Evolutionary conservation across 2,888 invertebrate genomes (phyloP), one percentile per base, ranked within the genome.

Genomic region (Athalia rosae): DNA sequence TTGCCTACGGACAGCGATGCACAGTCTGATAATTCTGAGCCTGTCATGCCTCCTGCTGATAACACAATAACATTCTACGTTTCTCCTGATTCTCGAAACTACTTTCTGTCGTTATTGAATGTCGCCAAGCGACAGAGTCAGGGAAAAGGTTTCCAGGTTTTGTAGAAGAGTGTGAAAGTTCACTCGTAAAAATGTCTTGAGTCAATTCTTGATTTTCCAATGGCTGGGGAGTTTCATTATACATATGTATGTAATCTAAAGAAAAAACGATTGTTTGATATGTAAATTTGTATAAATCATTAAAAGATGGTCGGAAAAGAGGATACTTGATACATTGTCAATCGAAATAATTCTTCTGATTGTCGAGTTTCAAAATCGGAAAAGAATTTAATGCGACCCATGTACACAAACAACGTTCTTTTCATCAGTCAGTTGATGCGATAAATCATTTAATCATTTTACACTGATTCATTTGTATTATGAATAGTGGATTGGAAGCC

Each of bases 41-140:
- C 78, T 2, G 69, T 83, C 4, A 81, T 84, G 41, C 71, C 83
- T 4, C 83, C 86, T 80, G 82, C 84, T 1, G 87, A 88, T 6
- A 87, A 88, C 76, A 85, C 84, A 15, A 82, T 89, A 28, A 85
- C 87, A 8, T 90, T 90, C 79, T 86, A 87, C 66, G 83, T 90
- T 64, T 85, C 85, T 9, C 81, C 87, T 0, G 85, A 87, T 67
- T 84, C 90, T 66, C 90, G 91, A 76, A 92, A 91, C 85, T 92
- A 93, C 85, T 91, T 93, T 81, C 83, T 92, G 59, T 91, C 91
- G 80, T 84, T 92, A 78, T 89, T 93, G 67, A 88, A 90, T 63
- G 88, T 92, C 79, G 91, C 92, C 4, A 92, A 92, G 85, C 90
- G 92, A 80, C 92, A 93, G 84, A 89, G 88, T 81, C 90, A 91